Conservation (phyloP, 2,888 invertebrate species). For the Bhutanitis thaidina region DNA sequence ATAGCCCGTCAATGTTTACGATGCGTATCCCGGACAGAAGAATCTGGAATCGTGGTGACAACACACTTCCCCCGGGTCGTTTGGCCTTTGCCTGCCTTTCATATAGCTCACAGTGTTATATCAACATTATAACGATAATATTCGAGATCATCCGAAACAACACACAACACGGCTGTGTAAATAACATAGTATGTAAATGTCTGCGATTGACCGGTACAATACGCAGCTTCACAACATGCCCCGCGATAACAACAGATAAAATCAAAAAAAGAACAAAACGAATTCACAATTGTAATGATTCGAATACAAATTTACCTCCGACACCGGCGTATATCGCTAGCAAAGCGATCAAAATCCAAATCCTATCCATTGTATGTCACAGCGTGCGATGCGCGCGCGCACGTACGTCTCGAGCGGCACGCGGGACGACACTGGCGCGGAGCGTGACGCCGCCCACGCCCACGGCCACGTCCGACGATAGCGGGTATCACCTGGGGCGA, state of each 20-base stretch:
- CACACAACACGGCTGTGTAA: not conserved
- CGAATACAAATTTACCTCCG: constrained; percentile 7
- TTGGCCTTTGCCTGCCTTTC: too few species aligned
- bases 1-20: too few species aligned
- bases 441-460: not conserved
- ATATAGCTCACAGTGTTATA: too few species aligned
- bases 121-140: too few species aligned
- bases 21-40: too few species aligned
- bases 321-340: not conserved
- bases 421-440: constrained; percentile 2
- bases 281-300: not conserved
- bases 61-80: too few species aligned
- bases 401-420: constrained; percentile 2
- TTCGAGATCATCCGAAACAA: too few species aligned
- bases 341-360: constrained; percentile 10
- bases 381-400: not conserved
- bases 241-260: not conserved
- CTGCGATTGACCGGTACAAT: not conserved
- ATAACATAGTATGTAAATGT: not conserved
- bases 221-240: not conserved
- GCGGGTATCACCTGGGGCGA: not conserved
- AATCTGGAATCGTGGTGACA: too few species aligned
- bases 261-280: not conserved
- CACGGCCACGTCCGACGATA: not conserved
- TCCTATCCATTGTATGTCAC: constrained; percentile 11